phyloP scores from a whole-genome alignment of 2,888 invertebrate species.

The Macaria notata region DNA sequence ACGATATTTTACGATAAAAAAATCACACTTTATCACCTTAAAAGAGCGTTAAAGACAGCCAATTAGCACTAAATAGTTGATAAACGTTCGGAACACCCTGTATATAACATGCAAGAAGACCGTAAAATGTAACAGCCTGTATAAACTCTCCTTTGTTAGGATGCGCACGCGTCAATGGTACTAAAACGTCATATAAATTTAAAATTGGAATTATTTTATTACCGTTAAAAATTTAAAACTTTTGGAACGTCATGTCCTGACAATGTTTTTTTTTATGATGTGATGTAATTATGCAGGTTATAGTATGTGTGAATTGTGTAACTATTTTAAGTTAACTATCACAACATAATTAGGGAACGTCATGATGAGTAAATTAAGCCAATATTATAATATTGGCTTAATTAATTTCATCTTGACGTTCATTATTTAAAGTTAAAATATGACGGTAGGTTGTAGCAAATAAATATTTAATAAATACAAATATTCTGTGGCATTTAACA shows the following conservation, averaged over 20 bases:
- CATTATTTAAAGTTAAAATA: too few species aligned
- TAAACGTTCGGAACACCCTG: constrained; percentile 55
- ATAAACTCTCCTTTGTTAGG: constrained; percentile 51
- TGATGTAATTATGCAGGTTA: constrained; percentile 30
- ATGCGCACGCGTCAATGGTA: constrained; percentile 68
- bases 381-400: too few species aligned
- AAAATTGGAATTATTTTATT: constrained; percentile 27
- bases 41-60: constrained; percentile 48
- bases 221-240: constrained; percentile 20
- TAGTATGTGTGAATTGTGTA: too few species aligned
- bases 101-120: constrained; percentile 51
- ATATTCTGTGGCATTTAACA: too few species aligned
- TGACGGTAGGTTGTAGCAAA: too few species aligned
- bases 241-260: constrained; percentile 25
- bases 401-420: too few species aligned
- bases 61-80: constrained; percentile 69
- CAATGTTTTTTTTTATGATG: constrained; percentile 40
- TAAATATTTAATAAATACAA: too few species aligned
- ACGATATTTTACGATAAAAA: constrained; percentile 20
- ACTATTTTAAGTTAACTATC: too few species aligned
- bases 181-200: constrained; percentile 28
- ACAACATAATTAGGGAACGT: too few species aligned
- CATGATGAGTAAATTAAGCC: too few species aligned
- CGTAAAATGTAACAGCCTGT: constrained; percentile 57
- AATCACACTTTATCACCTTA: constrained; percentile 40